Percentiles rank a stretch among this genome's conserved stretches.
Conservation (phyloP, 2,113 vertebrate genomes). For the Theropithecus gelada region DNA sequence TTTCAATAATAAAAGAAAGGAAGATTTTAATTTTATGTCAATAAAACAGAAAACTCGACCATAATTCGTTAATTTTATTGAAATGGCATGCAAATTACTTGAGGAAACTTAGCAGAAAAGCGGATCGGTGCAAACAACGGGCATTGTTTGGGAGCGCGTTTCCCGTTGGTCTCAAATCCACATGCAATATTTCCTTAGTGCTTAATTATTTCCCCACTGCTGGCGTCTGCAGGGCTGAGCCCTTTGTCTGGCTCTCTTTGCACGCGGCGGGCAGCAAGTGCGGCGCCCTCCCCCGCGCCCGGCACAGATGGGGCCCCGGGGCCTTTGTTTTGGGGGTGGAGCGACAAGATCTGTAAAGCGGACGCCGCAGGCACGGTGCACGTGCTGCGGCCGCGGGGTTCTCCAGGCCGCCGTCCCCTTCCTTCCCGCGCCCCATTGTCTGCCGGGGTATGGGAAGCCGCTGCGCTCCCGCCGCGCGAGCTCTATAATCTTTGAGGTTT, state of each 20-base stretch:
- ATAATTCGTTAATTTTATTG: conserved; percentile 75
- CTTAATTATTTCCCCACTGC: conserved; percentile 75
- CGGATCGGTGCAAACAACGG: conserved; percentile 66
- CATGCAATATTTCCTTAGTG: conserved; percentile 68
- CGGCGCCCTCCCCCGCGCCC: conserved; percentile 44
- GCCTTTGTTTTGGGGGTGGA: conserved; percentile 78
- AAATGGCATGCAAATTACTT: conserved; percentile 79
- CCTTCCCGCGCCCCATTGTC: conserved; percentile 72
- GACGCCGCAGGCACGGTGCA: conserved; percentile 65
- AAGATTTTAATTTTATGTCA: conserved; percentile 75
- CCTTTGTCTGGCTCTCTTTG: conserved; percentile 80
- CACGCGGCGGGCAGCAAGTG: conserved; percentile 65
- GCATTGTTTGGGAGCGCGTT: conserved; percentile 71
- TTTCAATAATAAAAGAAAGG: conserved; percentile 64
- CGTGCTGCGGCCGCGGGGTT: conserved; percentile 60
- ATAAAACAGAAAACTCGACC: conserved; percentile 72
- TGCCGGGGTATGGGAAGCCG: conserved; percentile 72
- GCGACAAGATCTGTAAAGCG: conserved; percentile 59
- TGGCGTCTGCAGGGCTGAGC: conserved; percentile 61
- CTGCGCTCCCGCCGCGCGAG: conserved; percentile 76
- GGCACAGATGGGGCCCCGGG: conserved; percentile 72
- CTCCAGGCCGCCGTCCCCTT: background rate
- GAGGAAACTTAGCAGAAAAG: conserved; percentile 63
- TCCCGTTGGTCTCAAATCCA: conserved; percentile 73
- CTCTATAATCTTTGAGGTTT: conserved; percentile 78